A percentile compares a stretch with the other conserved stretches of the same genome.
Conservation (phyloP, 2,113 vertebrate species). For the Megaptera novaeangliae region DNA sequence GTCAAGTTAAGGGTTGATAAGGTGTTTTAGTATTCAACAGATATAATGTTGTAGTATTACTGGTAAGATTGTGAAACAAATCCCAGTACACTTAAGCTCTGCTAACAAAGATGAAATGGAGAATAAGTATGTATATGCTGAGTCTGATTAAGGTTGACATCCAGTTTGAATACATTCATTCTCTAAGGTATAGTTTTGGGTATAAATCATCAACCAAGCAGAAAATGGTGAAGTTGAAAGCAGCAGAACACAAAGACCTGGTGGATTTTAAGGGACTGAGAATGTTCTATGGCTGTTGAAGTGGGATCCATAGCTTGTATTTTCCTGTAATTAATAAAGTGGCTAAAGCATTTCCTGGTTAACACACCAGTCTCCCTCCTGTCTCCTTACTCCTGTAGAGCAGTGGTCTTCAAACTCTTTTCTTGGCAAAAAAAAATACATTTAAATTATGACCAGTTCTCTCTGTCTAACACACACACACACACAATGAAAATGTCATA, state of each 20-base stretch:
- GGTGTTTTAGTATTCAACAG: constrained; percentile 16
- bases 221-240: not conserved
- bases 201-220: constrained; percentile 2
- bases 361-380: not conserved
- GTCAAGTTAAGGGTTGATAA: not conserved
- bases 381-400: not conserved
- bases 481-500: not conserved
- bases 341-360: not conserved
- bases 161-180: constrained; percentile 16
- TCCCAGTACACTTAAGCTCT: not conserved
- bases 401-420: not conserved
- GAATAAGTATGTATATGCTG: constrained; percentile 34
- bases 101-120: constrained; percentile 52
- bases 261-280: not conserved
- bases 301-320: not conserved
- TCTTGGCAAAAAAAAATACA: not conserved
- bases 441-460: not conserved
- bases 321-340: not conserved
- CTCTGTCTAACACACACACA: not conserved
- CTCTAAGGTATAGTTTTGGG: not conserved
- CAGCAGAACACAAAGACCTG: not conserved
- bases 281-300: not conserved
- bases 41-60: not conserved
- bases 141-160: constrained; percentile 49
- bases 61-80: constrained; percentile 22